phyloP scores from a whole-genome alignment of 2,888 invertebrate species.

The Cremastinae sp. region DNA sequence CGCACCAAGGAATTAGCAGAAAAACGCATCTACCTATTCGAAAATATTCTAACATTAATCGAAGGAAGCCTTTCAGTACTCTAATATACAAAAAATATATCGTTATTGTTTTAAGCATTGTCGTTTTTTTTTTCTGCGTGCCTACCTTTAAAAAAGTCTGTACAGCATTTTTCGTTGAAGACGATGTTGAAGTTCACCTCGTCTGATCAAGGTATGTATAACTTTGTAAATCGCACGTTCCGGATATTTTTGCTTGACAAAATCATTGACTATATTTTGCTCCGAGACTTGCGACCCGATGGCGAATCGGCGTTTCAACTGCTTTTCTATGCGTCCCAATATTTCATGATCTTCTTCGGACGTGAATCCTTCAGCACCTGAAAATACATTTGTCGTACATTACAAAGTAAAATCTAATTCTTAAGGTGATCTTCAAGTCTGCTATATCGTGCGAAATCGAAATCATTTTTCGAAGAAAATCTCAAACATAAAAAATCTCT shows the following conservation, averaged over 20 bases:
- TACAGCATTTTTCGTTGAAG: conserved; percentile 98
- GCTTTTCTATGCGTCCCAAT: conserved; percentile 94
- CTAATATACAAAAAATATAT: neutral
- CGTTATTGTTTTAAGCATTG: neutral
- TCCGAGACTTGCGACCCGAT: conserved; percentile 98
- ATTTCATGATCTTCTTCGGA: conserved; percentile 96
- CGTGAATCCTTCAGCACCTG: conserved; percentile 98
- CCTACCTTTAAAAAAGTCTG: conserved; percentile 86
- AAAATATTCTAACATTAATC: conserved; percentile 40
- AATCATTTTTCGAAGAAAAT: conserved; percentile 31
- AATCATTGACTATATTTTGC: conserved; percentile 95
- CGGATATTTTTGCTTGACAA: conserved; percentile 90
- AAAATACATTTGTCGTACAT: conserved; percentile 41
- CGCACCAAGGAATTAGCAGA: conserved; percentile 45
- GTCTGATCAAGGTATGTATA: conserved; percentile 94
- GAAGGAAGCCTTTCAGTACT: neutral
- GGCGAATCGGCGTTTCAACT: conserved; percentile 95
- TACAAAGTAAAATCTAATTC: neutral
- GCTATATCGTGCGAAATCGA: neutral
- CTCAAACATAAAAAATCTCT: neutral
- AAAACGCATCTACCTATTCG: conserved; percentile 38
- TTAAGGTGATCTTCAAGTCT: neutral
- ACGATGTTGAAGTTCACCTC: conserved; percentile 97
- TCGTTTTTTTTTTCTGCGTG: neutral
- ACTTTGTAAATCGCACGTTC: conserved; percentile 94